Percentiles rank a stretch among this genome's conserved stretches.
phyloP scores from a whole-genome alignment of 1,140 invertebrate species.

The Pogonognathellus flavescens region DNA sequence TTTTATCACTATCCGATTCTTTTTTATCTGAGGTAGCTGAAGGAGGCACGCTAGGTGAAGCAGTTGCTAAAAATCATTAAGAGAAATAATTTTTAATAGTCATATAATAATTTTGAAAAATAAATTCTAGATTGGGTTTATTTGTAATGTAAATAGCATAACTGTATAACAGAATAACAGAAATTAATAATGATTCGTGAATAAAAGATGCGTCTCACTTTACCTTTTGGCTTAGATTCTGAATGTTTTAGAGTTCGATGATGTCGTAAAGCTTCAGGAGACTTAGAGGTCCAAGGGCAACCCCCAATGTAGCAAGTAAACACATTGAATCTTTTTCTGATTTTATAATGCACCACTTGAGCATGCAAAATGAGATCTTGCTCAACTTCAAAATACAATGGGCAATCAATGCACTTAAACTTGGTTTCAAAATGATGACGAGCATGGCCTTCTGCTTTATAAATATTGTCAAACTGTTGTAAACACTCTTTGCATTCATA shows the following conservation, averaged over 20 bases:
- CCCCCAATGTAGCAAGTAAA: conserved; percentile 40
- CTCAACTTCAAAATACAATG: conserved; percentile 37
- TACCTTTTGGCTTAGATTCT: not conserved
- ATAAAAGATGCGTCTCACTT: too few relatives aligned
- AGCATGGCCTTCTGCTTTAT: conserved; percentile 29
- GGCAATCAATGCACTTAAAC: conserved; percentile 33
- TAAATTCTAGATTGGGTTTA: too few relatives aligned
- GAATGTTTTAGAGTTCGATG: conserved; percentile 18
- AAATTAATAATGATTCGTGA: too few relatives aligned
- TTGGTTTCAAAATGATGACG: conserved; percentile 32
- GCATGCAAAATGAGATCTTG: conserved; percentile 28
- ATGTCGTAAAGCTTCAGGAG: conserved; percentile 25
- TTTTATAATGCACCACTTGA: conserved; percentile 25
- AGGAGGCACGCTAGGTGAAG: not conserved
- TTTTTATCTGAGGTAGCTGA: not conserved
- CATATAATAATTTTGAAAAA: too few relatives aligned
- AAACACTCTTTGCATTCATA: conserved; percentile 32
- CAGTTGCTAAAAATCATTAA: conserved; percentile 3
- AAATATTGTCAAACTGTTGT: conserved; percentile 7
- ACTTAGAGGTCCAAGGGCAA: conserved; percentile 27
- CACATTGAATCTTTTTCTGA: conserved; percentile 12
- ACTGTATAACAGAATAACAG: too few relatives aligned
- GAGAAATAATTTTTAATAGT: too few relatives aligned
- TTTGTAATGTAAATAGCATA: too few relatives aligned
- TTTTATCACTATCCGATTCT: not conserved